Evolutionary conservation across 1,140 invertebrate genomes (phyloP).

Genomic region (Goniozus legneri): DNA sequence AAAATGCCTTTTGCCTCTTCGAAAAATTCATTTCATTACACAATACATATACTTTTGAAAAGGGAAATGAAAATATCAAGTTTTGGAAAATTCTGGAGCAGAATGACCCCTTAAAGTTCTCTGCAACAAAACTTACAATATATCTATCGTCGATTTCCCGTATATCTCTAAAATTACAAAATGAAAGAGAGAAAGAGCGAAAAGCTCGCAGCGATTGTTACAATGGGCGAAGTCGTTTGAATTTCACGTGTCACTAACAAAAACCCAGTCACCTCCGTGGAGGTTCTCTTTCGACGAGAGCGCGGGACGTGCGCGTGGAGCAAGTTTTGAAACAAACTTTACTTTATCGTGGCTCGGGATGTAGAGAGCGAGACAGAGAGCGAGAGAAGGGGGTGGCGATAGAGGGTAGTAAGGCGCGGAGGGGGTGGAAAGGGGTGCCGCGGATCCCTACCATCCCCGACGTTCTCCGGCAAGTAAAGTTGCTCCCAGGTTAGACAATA

Average conservation of each 20-base stretch:
- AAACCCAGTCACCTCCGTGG: conserved; percentile 28
- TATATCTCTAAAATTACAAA: too few relatives aligned
- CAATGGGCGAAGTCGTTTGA: conserved; percentile 30
- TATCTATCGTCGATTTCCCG: too few relatives aligned
- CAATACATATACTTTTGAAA: too few relatives aligned
- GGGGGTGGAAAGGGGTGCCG: conserved; percentile 28
- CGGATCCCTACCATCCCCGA: conserved; percentile 14
- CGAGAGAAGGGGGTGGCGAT: conserved; percentile 3
- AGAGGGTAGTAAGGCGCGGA: conserved; percentile 10
- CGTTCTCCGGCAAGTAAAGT: conserved; percentile 44
- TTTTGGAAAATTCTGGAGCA: too few relatives aligned
- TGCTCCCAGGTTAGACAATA: conserved; percentile 56
- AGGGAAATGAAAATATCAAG: too few relatives aligned
- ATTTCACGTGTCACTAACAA: conserved; percentile 42
- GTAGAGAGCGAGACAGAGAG: conserved; percentile 27
- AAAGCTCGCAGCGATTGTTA: not conserved
- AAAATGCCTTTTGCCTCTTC: too few relatives aligned
- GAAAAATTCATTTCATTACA: too few relatives aligned
- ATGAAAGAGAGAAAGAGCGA: too few relatives aligned
- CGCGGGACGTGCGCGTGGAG: conserved; percentile 18
- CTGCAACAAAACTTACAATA: too few relatives aligned
- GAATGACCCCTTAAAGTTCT: too few relatives aligned
- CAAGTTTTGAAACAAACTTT: conserved; percentile 52
- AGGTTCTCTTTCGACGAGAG: too few relatives aligned
- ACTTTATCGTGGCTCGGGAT: conserved; percentile 50